Evolutionary conservation across 2,113 vertebrate genomes (phyloP), one percentile per base, ranked within the genome.

Genomic region (Rhabdornis inornatus): DNA sequence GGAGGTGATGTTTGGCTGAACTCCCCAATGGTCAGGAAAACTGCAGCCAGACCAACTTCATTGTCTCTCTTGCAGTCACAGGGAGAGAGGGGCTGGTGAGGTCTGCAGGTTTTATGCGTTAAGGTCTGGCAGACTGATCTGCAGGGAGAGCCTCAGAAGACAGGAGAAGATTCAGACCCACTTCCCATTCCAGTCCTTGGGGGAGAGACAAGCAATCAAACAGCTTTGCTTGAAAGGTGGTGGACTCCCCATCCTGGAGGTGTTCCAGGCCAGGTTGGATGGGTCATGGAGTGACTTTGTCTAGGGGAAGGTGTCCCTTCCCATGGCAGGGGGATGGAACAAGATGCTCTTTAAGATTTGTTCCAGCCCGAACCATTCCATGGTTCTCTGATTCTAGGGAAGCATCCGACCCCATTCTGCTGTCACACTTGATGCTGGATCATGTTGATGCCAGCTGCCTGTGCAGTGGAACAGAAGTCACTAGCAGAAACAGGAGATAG

Each of bases 401-500:
- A 59, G 57, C 50, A 20, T 39, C 45, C 0, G 0, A 8, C 25
- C 74, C 60, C 35, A 2, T 79, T 75, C 74, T 69, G 56, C 75
- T 49, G 65, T 31, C 75, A 23, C 83, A 53, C 30, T 59, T 42
- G 21, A 13, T 35, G 68, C 92, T 71, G 79, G 76, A 10, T 82
- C 57, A 7, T 8, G 25, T 60, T 63, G 27, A 13, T 3, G 1
- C 45, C 1, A 0, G 57, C 74, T 53, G 53, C 30, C 3, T 40
- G 68, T 9, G 2, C 88, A 40, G 84, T 22, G 8, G 60, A 57
- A 78, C 22, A 60, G 69, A 59, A 17, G 53, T 66, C 71, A 45
- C 42, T 81, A 59, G 68, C 72, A 92, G 75, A 77, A 81, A 49
- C 35, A 84, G 91, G 88, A 96, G 45, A 65, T 94, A 60, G 87